phyloP scores from a whole-genome alignment of 2,797 vertebrate genomes.

The Erpetoichthys calabaricus region DNA sequence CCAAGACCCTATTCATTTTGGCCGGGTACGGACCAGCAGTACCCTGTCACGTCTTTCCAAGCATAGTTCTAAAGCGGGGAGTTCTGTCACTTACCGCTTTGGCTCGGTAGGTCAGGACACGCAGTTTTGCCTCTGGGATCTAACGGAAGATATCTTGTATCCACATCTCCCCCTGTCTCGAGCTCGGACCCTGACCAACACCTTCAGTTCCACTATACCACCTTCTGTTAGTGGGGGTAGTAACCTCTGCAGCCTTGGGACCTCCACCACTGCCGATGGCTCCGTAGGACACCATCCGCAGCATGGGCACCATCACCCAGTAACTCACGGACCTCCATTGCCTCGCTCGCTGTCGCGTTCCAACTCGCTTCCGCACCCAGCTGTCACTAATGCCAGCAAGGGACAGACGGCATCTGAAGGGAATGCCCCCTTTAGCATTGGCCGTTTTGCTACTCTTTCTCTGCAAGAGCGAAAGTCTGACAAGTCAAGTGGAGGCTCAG shows the following conservation, averaged over 20 bases:
- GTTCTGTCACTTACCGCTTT: constrained; percentile 67
- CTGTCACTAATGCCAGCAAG: constrained; percentile 19
- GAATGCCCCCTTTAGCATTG: constrained; percentile 58
- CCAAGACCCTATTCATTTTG: constrained; percentile 44
- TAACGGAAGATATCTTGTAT: constrained; percentile 72
- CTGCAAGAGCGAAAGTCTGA: constrained; percentile 67
- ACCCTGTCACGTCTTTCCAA: constrained; percentile 61
- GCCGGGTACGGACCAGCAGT: constrained; percentile 62
- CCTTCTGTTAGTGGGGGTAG: constrained; percentile 41
- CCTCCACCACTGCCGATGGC: neutral
- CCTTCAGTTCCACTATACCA: constrained; percentile 42
- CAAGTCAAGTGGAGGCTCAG: constrained; percentile 28
- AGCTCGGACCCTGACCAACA: constrained; percentile 54
- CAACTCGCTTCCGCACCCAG: constrained; percentile 69
- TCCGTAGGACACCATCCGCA: neutral
- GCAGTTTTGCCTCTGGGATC: constrained; percentile 85
- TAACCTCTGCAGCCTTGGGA: constrained; percentile 22
- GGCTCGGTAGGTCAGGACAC: constrained; percentile 87
- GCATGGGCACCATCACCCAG: constrained; percentile 27
- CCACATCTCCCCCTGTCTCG: constrained; percentile 65
- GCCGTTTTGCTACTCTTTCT: constrained; percentile 71
- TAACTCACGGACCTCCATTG: constrained; percentile 48
- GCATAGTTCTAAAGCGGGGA: constrained; percentile 51
- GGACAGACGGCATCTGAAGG: neutral
- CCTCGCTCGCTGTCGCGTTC: constrained; percentile 74